Evolutionary conservation across 2,113 vertebrate genomes (phyloP).

Genomic region (Muntiacus reevesi): DNA sequence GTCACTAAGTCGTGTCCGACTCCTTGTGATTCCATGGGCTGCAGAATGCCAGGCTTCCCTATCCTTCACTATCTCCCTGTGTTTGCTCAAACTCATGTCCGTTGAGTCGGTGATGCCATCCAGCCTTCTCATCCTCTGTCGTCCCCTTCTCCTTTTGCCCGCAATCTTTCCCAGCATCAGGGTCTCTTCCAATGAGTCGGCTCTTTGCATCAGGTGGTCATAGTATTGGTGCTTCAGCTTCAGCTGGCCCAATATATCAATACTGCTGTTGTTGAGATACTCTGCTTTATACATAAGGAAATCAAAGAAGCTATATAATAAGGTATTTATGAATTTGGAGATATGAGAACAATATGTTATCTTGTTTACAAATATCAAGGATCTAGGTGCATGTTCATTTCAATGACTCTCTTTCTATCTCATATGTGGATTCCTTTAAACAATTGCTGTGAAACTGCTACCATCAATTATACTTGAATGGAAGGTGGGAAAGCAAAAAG

Average conservation of each 20-base stretch:
- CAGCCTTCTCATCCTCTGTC: background rate
- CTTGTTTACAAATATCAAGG: background rate
- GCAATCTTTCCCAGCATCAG: background rate
- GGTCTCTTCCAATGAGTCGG: background rate
- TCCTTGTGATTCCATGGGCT: background rate
- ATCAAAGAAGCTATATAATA: background rate
- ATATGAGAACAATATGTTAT: background rate
- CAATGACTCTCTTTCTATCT: background rate
- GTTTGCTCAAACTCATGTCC: background rate
- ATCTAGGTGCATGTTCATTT: background rate
- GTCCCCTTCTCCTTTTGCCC: background rate
- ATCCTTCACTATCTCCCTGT: background rate
- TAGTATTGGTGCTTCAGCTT: background rate
- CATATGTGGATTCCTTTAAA: background rate
- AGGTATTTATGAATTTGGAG: background rate
- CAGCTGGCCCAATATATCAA: background rate
- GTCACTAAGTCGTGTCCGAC: accelerated
- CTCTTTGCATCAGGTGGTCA: background rate
- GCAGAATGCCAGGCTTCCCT: background rate
- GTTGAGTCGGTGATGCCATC: background rate
- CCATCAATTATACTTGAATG: background rate
- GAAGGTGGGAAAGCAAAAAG: background rate
- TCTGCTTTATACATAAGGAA: background rate
- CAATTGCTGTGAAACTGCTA: background rate
- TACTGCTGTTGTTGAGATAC: background rate